phyloP scores from a whole-genome alignment of 2,888 invertebrate species.

The Rutpela maculata region DNA sequence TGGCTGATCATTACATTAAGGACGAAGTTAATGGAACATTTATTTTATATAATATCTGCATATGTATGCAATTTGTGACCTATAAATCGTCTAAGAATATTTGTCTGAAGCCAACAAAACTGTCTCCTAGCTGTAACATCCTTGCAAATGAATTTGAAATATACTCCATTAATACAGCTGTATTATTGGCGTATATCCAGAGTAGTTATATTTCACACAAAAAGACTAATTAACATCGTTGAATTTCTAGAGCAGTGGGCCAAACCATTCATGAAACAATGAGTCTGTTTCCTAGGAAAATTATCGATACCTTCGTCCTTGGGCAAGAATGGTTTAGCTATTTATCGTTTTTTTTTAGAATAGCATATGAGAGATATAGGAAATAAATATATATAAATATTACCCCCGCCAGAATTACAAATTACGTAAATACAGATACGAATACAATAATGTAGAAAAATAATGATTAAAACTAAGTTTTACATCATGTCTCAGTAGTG shows the following conservation, averaged over 20 bases:
- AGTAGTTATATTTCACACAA: neutral
- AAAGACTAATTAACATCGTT: constrained; percentile 8
- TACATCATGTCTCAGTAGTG: too few relatives aligned
- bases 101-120: constrained; percentile 13
- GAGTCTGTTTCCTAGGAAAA: neutral
- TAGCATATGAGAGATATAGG: too few relatives aligned
- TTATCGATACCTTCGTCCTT: too few relatives aligned
- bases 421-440: too few relatives aligned
- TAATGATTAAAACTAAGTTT: too few relatives aligned
- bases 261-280: neutral
- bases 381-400: too few relatives aligned
- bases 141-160: constrained; percentile 16
- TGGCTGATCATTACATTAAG: too few relatives aligned
- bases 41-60: neutral
- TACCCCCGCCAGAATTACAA: too few relatives aligned
- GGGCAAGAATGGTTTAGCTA: too few relatives aligned
- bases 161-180: constrained; percentile 25
- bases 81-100: constrained; percentile 2
- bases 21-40: neutral
- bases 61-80: neutral
- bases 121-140: constrained; percentile 2
- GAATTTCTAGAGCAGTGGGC: constrained; percentile 5
- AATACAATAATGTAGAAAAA: too few relatives aligned
- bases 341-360: too few relatives aligned
- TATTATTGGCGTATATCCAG: constrained; percentile 21